Percentiles rank a stretch among this genome's conserved stretches.
Conservation (phyloP, 2,888 invertebrate species). For the Drosophila borborema region DNA sequence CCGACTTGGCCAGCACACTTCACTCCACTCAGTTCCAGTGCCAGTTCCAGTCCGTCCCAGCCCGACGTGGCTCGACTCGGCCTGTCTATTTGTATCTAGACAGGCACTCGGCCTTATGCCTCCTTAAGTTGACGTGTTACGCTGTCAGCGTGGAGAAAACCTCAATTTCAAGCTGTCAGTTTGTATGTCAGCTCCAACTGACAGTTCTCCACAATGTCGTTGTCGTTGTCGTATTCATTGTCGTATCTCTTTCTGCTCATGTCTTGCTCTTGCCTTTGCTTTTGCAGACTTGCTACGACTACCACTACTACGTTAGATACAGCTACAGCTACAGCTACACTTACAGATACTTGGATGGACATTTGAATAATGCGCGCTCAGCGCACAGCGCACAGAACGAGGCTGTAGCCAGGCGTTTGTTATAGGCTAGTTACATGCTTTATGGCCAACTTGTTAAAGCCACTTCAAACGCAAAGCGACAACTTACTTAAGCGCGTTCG, state of each 20-base stretch:
- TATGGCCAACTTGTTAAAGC: slow-evolving; percentile 38
- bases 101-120: slow-evolving; percentile 80
- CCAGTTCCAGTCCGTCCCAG: slow-evolving; percentile 5
- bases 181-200: slow-evolving; percentile 84
- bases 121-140: slow-evolving; percentile 81
- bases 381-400: slow-evolving; percentile 27
- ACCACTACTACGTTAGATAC: slow-evolving; percentile 14
- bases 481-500: slow-evolving; percentile 30
- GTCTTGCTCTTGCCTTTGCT: slow-evolving; percentile 31
- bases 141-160: slow-evolving; percentile 82
- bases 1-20: slow-evolving; percentile 37
- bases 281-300: slow-evolving; percentile 27
- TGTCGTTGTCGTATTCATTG: slow-evolving; percentile 52
- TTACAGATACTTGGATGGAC: slow-evolving; percentile 65
- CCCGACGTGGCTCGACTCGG: slow-evolving; percentile 38
- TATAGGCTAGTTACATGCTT: slow-evolving; percentile 31
- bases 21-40: neutral
- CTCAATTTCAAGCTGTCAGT: slow-evolving; percentile 84
- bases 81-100: slow-evolving; percentile 79
- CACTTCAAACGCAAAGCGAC: slow-evolving; percentile 26
- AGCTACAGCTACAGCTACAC: slow-evolving; percentile 27
- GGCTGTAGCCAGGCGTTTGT: slow-evolving; percentile 29
- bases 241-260: slow-evolving; percentile 45
- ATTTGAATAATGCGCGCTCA: slow-evolving; percentile 72
- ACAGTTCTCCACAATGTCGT: slow-evolving; percentile 79